Percentiles rank a stretch among this genome's conserved stretches.
These are phyloP conservation scores for Pristis pectinata DNA, from an alignment of 2,797 vertebrate species.

Conservation along the genomic window DNA sequence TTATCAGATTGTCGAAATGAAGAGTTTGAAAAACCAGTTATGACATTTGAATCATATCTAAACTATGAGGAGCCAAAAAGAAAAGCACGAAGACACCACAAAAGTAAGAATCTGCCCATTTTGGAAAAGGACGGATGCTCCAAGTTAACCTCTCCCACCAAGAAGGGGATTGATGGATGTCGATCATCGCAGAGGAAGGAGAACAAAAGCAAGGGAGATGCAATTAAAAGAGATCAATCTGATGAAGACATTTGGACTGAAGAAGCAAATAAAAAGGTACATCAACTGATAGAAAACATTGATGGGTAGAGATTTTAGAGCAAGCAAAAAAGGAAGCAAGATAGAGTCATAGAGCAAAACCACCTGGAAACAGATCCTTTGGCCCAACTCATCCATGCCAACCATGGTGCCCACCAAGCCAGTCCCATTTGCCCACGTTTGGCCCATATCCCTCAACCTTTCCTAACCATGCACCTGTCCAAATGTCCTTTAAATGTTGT, in stretches of 20 bases:
- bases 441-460: too few species aligned
- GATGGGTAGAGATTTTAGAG: not conserved
- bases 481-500: too few species aligned
- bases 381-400: too few species aligned
- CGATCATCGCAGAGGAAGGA: conserved; percentile 40
- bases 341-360: not conserved
- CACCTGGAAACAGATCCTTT: too few species aligned
- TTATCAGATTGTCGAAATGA: not conserved
- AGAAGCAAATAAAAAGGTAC: conserved; percentile 47
- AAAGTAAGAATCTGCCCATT: conserved; percentile 45
- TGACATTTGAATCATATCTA: conserved; percentile 79
- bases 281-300: not conserved
- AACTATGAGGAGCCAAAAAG: conserved; percentile 64
- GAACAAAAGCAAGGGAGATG: conserved; percentile 15
- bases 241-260: conserved; percentile 28
- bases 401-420: too few species aligned
- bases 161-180: conserved; percentile 19
- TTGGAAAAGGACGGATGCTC: conserved; percentile 43
- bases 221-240: conserved; percentile 44
- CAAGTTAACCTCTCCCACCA: conserved; percentile 41
- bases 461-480: too few species aligned
- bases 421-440: too few species aligned
- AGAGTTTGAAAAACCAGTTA: conserved; percentile 52
- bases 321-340: not conserved
- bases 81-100: conserved; percentile 46